A percentile compares a stretch with the other conserved stretches of the same genome.
Conservation (phyloP, 2,797 vertebrate genomes). For the Streptopelia turtur region DNA sequence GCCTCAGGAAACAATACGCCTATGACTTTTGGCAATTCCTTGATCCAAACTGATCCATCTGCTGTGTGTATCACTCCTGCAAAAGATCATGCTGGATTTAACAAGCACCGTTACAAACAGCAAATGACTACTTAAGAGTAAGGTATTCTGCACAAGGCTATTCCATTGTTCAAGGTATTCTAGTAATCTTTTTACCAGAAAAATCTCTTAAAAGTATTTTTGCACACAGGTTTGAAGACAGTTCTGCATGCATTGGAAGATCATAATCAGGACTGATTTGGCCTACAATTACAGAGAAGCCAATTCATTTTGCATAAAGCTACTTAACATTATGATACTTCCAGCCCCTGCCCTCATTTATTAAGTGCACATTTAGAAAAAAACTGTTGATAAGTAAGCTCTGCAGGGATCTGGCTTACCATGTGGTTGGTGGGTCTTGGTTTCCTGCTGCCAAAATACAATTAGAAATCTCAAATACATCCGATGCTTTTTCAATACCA, state of each 20-base stretch:
- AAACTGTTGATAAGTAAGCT: neutral
- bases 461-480: neutral
- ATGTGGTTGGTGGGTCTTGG: neutral
- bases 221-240: neutral
- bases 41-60: neutral
- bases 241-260: neutral
- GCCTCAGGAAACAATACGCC: neutral
- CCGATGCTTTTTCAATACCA: neutral
- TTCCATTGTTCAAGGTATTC: neutral
- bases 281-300: neutral
- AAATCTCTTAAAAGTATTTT: neutral
- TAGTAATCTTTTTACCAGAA: neutral
- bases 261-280: neutral
- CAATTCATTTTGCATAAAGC: neutral
- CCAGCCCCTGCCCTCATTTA: neutral
- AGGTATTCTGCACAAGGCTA: neutral
- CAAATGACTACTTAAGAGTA: neutral
- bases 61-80: neutral
- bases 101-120: neutral
- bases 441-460: neutral
- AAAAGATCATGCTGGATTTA: neutral
- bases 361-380: neutral
- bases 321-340: neutral
- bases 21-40: neutral
- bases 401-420: neutral